A percentile compares a stretch with the other conserved stretches of the same genome.
phyloP scores from a whole-genome alignment of 2,888 invertebrate species.

The Lordiphosa andalusiaca region DNA sequence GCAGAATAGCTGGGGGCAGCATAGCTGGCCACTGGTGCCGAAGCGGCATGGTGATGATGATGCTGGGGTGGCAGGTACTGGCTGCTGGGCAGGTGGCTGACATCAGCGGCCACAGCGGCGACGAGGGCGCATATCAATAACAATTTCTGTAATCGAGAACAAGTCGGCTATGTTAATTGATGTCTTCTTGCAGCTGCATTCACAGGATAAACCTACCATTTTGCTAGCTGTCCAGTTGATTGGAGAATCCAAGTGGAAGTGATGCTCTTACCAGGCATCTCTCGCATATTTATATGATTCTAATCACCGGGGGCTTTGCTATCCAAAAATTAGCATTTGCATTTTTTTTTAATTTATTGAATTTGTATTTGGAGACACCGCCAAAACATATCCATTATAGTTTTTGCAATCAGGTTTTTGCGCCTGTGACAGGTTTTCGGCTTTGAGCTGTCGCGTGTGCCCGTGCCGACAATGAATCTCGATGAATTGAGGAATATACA shows the following conservation, averaged over 20 bases:
- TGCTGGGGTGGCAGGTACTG: constrained; percentile 62
- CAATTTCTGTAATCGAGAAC: constrained; percentile 63
- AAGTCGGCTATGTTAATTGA: constrained; percentile 4
- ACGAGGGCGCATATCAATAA: constrained; percentile 72
- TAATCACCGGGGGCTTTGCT: constrained; percentile 46
- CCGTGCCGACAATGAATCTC: constrained; percentile 22
- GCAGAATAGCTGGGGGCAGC: constrained; percentile 48
- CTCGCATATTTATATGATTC: constrained; percentile 75
- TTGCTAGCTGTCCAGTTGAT: constrained; percentile 62
- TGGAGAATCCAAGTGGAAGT: constrained; percentile 71
- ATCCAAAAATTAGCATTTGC: constrained; percentile 64
- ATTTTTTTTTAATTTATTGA: constrained; percentile 66
- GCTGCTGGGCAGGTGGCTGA: constrained; percentile 74
- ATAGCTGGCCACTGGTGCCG: constrained; percentile 45
- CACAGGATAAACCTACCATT: constrained; percentile 56
- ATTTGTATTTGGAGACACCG: constrained; percentile 57
- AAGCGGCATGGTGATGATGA: constrained; percentile 32
- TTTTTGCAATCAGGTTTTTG: constrained; percentile 68
- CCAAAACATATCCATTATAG: constrained; percentile 68
- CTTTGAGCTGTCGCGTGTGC: constrained; percentile 16
- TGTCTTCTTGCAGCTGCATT: constrained; percentile 9
- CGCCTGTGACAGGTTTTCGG: constrained; percentile 24
- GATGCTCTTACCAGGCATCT: constrained; percentile 54
- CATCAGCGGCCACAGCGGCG: constrained; percentile 71
- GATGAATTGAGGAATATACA: constrained; percentile 4